Base-by-base conservation (phyloP, 2,888 invertebrate genomes). In the Dascillus cervinus region DNA sequence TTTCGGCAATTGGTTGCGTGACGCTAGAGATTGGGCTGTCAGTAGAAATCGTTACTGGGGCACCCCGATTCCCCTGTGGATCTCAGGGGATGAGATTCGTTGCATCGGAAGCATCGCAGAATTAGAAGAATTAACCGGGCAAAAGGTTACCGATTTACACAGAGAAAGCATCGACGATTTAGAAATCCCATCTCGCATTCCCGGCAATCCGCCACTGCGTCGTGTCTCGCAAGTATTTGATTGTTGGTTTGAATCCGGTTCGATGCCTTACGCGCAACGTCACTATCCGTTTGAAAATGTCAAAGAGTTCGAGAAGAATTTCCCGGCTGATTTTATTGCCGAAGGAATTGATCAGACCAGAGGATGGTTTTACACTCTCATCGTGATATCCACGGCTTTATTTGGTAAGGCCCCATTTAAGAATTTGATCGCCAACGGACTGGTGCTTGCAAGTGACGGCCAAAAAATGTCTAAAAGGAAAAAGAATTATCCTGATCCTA, bases 211-310 rank as follows among this genome's bases (percentile, higher is more conserved):
- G 3, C 85, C 87, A 6, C 66, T 99, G 14, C 77, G 73, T 41
- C 75, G 98, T 31, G 81, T 98, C 3, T 58, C 82, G 0, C 95
- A 97, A 66, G 97, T 99, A 0, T 99, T 99, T 65, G 98, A 99
- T 65, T 99, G 98, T 61, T 99, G 98, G 98, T 99, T 99, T 66
- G 98, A 99, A 63, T 95, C 95, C 1, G 97, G 98, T 3, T 91
- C 94, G 11, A 98, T 98, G 98, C 98, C 98, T 0, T 98, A 95
- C 56, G 97, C 94, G 0, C 94, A 95, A 60, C 75, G 79, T 49
- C 95, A 96, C 66, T 98, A 89, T 62, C 98, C 98, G 0, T 98
- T 98, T 64, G 91, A 96, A 62, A 84, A 85, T 53, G 74, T 74
- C 46, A 85, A 85, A 55, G 82, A 86, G 32, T 96, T 96, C 62